These are phyloP conservation scores for Montipora foliosa DNA, from an alignment of 64 coral and sea anemone genomes.

Conservation along the genomic window DNA sequence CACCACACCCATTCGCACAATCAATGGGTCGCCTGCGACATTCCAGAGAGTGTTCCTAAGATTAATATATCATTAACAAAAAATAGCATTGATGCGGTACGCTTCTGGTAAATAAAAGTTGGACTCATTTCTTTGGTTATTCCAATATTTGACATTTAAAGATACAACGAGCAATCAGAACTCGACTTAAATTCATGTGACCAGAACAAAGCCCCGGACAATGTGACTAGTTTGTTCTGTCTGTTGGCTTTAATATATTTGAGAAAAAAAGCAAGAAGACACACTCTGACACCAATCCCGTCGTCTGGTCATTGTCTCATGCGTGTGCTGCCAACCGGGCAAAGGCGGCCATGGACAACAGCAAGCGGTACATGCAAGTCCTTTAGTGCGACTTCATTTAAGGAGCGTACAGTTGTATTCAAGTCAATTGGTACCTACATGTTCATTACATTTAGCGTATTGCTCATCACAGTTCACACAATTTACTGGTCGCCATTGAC, in stretches of 20 bases:
- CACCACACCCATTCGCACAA: conserved; percentile 38
- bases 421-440: not conserved
- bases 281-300: no score
- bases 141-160: no score
- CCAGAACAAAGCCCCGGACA: not conserved
- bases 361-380: no score
- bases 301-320: no score
- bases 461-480: conserved; percentile 12
- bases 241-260: no score
- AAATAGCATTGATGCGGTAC: not conserved
- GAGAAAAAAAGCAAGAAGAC: no score
- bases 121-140: not conserved
- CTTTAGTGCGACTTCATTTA: no score
- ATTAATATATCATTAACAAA: not conserved
- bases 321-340: no score
- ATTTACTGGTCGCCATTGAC: conserved; percentile 5
- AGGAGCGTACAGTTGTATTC: not conserved
- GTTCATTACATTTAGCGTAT: conserved; percentile 10
- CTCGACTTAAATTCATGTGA: not conserved
- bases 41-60: not conserved
- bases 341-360: no score
- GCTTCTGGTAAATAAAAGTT: no score
- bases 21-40: conserved; percentile 31
- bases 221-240: no score
- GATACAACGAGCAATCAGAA: no score